Evolutionary conservation across 1,140 invertebrate genomes (phyloP).

Genomic region (Akabosia matsudoensis): DNA sequence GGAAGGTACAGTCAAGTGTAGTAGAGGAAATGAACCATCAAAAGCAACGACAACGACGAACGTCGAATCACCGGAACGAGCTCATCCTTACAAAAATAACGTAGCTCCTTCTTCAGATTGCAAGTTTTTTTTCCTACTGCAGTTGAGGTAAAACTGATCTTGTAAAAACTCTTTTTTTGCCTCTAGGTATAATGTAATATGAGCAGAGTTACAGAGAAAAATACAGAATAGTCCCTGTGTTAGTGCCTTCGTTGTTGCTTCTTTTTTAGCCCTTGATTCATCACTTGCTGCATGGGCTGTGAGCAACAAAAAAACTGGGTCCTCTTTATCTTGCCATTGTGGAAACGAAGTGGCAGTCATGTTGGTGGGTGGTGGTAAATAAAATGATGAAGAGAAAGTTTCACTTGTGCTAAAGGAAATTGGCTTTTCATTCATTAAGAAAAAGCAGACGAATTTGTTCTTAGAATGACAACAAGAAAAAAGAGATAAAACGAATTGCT

Average conservation of each 20-base stretch:
- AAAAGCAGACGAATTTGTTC: background rate
- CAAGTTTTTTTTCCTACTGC: background rate
- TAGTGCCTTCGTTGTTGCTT: background rate
- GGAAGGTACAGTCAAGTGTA: background rate
- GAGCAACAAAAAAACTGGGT: background rate
- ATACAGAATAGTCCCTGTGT: background rate
- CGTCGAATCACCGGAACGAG: background rate
- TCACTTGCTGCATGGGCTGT: background rate
- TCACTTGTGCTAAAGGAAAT: background rate
- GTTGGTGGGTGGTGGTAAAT: too few relatives aligned
- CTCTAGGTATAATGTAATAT: background rate
- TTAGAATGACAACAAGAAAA: background rate
- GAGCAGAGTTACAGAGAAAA: too few relatives aligned
- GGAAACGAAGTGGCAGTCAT: background rate
- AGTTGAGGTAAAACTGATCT: background rate
- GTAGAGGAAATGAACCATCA: slow-evolving; percentile 17
- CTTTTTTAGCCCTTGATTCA: background rate
- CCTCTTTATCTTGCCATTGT: background rate
- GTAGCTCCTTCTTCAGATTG: too few relatives aligned
- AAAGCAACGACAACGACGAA: background rate
- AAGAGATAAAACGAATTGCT: too few relatives aligned
- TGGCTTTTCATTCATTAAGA: slow-evolving; percentile 16
- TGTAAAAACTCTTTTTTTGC: background rate
- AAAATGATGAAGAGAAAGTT: background rate
- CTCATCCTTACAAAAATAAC: background rate